Conservation (phyloP, 2,888 invertebrate genomes). For the Diaprepes abbreviatus region DNA sequence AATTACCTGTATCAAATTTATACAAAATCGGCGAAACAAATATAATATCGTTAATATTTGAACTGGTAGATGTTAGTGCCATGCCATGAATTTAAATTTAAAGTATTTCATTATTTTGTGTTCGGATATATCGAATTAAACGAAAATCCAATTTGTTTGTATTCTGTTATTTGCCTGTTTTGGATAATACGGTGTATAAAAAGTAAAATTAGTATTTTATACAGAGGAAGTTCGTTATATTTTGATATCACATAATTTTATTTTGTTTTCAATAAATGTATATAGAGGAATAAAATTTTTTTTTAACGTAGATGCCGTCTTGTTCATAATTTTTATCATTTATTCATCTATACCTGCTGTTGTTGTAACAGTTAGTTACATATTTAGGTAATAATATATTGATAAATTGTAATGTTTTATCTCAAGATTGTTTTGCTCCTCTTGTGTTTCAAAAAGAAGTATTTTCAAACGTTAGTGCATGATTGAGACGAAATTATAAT, state of each 20-base stretch:
- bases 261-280: too few relatives aligned
- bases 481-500: too few relatives aligned
- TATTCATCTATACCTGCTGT: too few relatives aligned
- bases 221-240: not conserved
- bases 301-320: too few relatives aligned
- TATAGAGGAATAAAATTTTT: too few relatives aligned
- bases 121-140: slow-evolving; percentile 17
- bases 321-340: too few relatives aligned
- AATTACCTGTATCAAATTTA: not conserved
- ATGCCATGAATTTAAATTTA: slow-evolving; percentile 17
- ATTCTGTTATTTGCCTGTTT: slow-evolving; percentile 1
- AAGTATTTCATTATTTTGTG: slow-evolving; percentile 21
- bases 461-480: too few relatives aligned
- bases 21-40: not conserved
- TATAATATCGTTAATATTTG: not conserved
- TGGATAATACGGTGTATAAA: not conserved
- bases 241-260: not conserved
- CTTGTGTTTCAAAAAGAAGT: too few relatives aligned
- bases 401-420: too few relatives aligned
- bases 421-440: too few relatives aligned
- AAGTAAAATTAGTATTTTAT: not conserved
- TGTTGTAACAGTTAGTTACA: too few relatives aligned
- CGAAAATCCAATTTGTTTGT: slow-evolving; percentile 18
- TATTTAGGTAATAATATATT: too few relatives aligned
- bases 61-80: slow-evolving; percentile 12